Conservation (phyloP, 1,140 invertebrate genomes). For the Arion vulgaris region DNA sequence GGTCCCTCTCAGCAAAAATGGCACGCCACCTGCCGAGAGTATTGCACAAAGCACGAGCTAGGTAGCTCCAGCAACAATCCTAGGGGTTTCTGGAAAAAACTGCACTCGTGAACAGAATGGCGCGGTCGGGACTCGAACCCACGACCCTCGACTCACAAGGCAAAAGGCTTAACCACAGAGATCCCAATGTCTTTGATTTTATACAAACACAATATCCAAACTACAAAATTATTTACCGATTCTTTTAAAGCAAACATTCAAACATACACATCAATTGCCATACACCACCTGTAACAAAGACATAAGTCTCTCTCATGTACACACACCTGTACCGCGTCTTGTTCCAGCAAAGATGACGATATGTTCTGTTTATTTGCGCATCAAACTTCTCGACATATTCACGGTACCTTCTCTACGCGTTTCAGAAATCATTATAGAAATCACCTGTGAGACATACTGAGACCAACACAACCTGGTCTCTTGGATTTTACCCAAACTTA, state of each 20-base stretch:
- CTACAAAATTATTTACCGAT: neutral
- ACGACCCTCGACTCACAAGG: no score
- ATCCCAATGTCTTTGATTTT: no score
- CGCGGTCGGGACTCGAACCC: no score
- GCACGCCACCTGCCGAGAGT: no score
- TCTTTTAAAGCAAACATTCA: neutral
- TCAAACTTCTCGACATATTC: neutral
- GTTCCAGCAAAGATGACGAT: neutral
- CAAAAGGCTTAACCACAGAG: no score
- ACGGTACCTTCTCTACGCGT: neutral
- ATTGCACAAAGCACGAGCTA: no score
- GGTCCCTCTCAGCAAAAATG: no score
- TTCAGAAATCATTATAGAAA: neutral
- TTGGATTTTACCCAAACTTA: neutral
- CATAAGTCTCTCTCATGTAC: no score
- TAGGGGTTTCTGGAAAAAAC: no score
- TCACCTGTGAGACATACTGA: neutral
- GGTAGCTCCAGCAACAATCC: no score
- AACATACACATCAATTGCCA: neutral
- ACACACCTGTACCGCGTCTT: neutral
- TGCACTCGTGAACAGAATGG: no score
- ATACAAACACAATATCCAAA: neutral
- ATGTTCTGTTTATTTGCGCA: neutral
- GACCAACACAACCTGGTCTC: neutral
- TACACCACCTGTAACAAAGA: neutral